These are phyloP conservation scores for Dusona sp. DNA, from an alignment of 2,888 invertebrate genomes.

Conservation along the genomic window DNA sequence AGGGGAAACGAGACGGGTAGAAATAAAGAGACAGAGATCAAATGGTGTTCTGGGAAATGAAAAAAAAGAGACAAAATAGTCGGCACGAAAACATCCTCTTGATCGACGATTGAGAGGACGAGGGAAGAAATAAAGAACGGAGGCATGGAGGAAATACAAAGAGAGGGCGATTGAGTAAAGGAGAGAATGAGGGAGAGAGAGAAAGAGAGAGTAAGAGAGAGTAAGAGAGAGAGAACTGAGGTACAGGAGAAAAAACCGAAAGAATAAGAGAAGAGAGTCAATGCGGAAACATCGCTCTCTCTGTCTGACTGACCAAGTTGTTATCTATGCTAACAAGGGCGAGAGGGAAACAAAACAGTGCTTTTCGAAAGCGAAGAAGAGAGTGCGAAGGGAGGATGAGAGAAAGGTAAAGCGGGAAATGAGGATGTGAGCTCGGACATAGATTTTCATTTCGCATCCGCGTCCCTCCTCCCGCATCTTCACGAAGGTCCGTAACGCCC, in stretches of 20 bases:
- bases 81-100: not conserved
- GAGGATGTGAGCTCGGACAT: constrained; percentile 60
- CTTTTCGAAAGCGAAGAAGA: constrained; percentile 39
- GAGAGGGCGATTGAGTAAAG: not conserved
- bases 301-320: constrained; percentile 31
- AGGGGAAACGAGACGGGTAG: not conserved
- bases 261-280: constrained; percentile 17
- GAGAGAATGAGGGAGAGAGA: no score
- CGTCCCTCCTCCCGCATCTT: constrained; percentile 13
- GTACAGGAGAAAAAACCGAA: not conserved
- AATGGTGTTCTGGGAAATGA: not conserved
- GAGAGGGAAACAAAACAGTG: constrained; percentile 32
- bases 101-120: not conserved
- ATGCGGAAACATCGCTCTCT: constrained; percentile 47
- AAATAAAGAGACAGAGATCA: not conserved
- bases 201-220: not conserved
- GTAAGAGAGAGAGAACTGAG: not conserved
- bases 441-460: constrained; percentile 64
- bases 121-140: not conserved
- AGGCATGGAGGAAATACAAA: not conserved
- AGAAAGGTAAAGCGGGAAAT: constrained; percentile 46
- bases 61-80: not conserved
- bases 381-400: constrained; percentile 21
- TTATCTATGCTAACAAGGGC: constrained; percentile 63
- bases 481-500: constrained; percentile 32